A percentile compares a stretch with the other conserved stretches of the same genome.
Evolutionary conservation across 2,113 vertebrate species (phyloP).

Genomic region (Gyps fulvus): DNA sequence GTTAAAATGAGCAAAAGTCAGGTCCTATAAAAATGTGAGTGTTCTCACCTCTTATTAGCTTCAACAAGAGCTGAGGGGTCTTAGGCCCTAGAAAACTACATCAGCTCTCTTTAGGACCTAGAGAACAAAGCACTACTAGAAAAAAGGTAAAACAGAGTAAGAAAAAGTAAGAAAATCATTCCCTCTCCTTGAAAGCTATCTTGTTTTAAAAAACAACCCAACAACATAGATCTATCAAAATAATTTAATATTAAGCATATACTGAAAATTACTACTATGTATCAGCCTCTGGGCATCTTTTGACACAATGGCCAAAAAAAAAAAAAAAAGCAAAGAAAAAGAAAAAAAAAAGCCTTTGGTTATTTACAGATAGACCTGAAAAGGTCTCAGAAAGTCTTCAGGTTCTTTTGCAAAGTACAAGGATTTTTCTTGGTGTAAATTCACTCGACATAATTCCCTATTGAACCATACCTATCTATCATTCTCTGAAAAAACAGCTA

Average conservation of each 20-base stretch:
- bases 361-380: background rate
- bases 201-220: background rate
- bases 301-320: background rate
- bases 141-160: background rate
- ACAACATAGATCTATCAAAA: background rate
- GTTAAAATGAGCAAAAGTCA: background rate
- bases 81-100: background rate
- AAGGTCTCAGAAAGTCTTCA: background rate
- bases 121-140: background rate
- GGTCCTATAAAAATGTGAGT: background rate
- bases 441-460: background rate
- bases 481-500: background rate
- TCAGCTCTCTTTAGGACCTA: background rate
- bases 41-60: background rate
- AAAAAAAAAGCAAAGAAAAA: too few species aligned
- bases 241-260: background rate
- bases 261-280: background rate
- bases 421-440: background rate
- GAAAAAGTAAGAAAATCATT: background rate
- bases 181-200: background rate
- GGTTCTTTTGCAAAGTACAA: background rate
- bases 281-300: background rate
- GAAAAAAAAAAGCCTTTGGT: background rate
- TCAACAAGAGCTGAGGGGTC: background rate
- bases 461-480: background rate